Percentiles rank a stretch among this genome's conserved stretches.
phyloP scores from a whole-genome alignment of 2,113 vertebrate genomes.

The Rynchops niger region DNA sequence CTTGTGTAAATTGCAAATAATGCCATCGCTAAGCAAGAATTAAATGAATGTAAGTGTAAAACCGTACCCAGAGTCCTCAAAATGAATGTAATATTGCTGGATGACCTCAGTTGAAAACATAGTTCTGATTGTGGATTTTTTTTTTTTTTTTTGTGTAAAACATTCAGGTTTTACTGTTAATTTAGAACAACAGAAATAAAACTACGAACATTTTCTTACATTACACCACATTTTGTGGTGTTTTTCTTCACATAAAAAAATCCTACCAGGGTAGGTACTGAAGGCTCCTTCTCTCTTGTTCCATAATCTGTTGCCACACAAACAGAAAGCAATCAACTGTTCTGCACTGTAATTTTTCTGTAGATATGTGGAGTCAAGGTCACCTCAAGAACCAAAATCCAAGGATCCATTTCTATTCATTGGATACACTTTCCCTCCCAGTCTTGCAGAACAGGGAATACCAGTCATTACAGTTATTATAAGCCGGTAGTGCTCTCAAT shows the following conservation, averaged over 20 bases:
- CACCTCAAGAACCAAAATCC: not conserved
- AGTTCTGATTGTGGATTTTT: not conserved
- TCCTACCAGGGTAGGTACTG: not conserved
- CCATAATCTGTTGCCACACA: not conserved
- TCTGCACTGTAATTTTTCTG: not conserved
- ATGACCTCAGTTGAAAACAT: not conserved
- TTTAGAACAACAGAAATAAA: not conserved
- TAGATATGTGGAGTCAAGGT: not conserved
- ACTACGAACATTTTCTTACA: not conserved
- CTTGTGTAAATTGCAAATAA: not conserved
- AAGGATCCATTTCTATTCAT: not conserved
- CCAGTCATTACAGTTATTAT: not conserved
- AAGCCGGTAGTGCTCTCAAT: not conserved
- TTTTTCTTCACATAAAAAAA: not conserved
- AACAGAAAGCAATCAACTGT: not conserved
- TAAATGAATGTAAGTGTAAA: not conserved
- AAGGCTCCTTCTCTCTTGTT: not conserved
- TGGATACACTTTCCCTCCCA: not conserved
- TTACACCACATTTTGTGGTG: not conserved
- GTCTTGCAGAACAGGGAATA: constrained; percentile 18
- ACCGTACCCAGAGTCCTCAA: not conserved
- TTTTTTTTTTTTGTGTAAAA: not conserved
- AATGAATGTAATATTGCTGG: not conserved
- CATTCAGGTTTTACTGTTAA: not conserved
- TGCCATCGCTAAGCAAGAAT: not conserved